Evolutionary conservation across 64 coral and sea anemone genomes (phyloP).

Genomic region (Pocillopora verrucosa): DNA sequence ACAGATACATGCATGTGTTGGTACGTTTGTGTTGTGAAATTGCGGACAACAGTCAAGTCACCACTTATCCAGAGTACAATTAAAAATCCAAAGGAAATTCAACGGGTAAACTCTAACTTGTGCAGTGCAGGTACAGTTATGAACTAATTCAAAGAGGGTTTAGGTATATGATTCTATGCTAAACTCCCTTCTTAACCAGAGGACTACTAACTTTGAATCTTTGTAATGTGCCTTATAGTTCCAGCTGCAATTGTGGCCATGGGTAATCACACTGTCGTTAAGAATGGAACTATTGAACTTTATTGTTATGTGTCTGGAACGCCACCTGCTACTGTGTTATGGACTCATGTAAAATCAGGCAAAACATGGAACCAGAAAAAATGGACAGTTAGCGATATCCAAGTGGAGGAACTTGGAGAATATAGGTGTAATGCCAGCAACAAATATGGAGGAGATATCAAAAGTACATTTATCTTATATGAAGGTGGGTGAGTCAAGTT

Average conservation of each 20-base stretch:
- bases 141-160: too few species aligned
- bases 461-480: neutral
- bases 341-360: neutral
- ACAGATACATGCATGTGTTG: too few species aligned
- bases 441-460: neutral
- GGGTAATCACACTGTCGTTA: neutral
- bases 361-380: neutral
- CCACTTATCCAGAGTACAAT: too few species aligned
- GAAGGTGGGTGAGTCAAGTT: neutral
- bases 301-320: neutral
- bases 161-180: too few species aligned
- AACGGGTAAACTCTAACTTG: too few species aligned
- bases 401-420: neutral
- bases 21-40: too few species aligned
- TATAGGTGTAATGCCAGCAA: constrained; percentile 19
- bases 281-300: neutral
- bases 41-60: too few species aligned
- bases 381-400: neutral
- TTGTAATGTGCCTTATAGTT: neutral
- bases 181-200: too few species aligned
- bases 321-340: neutral
- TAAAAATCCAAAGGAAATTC: too few species aligned
- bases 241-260: neutral
- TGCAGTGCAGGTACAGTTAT: too few species aligned
- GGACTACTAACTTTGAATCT: too few species aligned